Conservation (phyloP, 37 sponge, comb jelly and placozoan genomes). For the Cladorhizidae sp. region DNA sequence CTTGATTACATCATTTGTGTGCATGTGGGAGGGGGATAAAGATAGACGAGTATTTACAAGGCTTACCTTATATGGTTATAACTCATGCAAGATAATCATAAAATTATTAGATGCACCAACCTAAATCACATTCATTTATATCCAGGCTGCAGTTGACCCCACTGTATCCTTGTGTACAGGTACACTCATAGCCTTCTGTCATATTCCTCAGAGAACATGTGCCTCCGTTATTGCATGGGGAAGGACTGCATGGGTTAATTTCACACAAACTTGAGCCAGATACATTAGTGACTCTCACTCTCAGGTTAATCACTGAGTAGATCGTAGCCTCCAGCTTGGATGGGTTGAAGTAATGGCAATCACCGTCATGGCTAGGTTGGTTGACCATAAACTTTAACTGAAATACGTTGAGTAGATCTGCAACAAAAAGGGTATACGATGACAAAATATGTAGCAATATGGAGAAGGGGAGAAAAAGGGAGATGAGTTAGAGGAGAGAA, state of each 20-base stretch:
- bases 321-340: not conserved
- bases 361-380: conserved; percentile 6
- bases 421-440: not conserved
- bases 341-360: conserved; percentile 1
- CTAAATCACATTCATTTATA: conserved; percentile 36
- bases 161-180: conserved; percentile 43
- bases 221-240: conserved; percentile 69
- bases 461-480: not conserved
- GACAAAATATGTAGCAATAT: not conserved
- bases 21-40: no score
- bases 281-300: not conserved
- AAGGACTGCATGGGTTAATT: conserved; percentile 54
- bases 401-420: not conserved
- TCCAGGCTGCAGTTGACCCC: conserved; percentile 51
- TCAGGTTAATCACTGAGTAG: not conserved
- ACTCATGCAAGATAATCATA: no score
- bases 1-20: no score
- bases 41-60: no score
- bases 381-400: conserved; percentile 4
- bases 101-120: no score
- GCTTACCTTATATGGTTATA: no score
- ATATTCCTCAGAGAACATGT: conserved; percentile 6
- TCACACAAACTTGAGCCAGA: conserved; percentile 33
- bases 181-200: conserved; percentile 45
- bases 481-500: not conserved